Percentiles rank a stretch among this genome's conserved stretches.
These are phyloP conservation scores for Globicephala melas DNA, from an alignment of 2,113 vertebrate genomes.

Conservation along the genomic window DNA sequence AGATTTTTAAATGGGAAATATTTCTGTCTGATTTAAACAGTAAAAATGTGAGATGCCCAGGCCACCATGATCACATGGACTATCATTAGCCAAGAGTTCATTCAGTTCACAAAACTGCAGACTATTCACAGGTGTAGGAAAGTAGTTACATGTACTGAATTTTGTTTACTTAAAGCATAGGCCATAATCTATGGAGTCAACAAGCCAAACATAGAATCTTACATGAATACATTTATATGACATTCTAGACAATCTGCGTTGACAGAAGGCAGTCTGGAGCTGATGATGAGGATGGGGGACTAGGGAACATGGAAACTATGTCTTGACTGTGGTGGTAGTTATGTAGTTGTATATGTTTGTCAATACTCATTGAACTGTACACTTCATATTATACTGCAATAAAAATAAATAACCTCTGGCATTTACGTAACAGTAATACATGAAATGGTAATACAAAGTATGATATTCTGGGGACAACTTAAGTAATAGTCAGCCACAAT, in stretches of 20 bases:
- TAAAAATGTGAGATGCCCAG: neutral
- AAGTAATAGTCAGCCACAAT: neutral
- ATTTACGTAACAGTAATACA: neutral
- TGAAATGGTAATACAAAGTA: neutral
- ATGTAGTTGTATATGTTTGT: neutral
- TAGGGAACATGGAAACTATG: neutral
- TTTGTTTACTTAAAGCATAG: neutral
- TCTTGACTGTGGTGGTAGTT: neutral
- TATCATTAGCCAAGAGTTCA: neutral
- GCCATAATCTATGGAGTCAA: neutral
- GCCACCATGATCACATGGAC: neutral
- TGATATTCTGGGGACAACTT: neutral
- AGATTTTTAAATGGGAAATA: neutral
- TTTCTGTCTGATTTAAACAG: constrained; percentile 14
- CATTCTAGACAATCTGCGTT: neutral
- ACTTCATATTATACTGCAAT: neutral
- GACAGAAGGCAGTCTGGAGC: neutral
- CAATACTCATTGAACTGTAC: neutral
- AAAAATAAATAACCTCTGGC: neutral
- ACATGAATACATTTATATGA: neutral
- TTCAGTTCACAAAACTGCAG: neutral
- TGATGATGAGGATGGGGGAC: neutral
- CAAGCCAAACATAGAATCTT: neutral
- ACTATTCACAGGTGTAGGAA: neutral
- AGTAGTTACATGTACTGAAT: neutral